Percentiles rank a stretch among this genome's conserved stretches.
Evolutionary conservation across 1,140 invertebrate genomes (phyloP).

Genomic region (Panagrolaimus sp.): DNA sequence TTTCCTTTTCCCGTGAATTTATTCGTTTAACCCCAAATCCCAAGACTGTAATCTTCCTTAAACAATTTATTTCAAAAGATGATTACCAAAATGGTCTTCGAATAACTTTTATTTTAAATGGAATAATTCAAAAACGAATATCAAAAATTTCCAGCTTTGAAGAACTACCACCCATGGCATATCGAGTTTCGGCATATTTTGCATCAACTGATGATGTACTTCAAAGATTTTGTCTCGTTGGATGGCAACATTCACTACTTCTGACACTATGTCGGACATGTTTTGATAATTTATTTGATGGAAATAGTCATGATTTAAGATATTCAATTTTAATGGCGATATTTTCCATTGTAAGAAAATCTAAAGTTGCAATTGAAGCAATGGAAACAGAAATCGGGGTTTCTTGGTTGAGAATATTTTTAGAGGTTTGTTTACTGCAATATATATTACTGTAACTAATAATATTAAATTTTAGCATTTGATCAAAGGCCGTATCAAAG

Average conservation of each 20-base stretch:
- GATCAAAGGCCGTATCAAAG: background rate
- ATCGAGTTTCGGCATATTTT: slow-evolving; percentile 8
- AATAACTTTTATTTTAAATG: background rate
- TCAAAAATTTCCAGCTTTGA: no score
- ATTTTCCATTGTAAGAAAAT: background rate
- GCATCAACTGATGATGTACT: background rate
- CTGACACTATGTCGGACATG: background rate
- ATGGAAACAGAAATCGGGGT: background rate
- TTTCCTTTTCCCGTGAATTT: no score
- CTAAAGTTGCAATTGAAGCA: background rate
- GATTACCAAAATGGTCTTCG: background rate
- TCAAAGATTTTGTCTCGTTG: background rate
- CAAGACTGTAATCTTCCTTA: background rate
- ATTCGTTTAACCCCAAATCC: background rate
- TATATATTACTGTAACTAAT: no score
- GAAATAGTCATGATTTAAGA: background rate
- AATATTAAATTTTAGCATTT: background rate
- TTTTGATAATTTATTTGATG: background rate
- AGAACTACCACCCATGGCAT: background rate
- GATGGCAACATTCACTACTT: background rate
- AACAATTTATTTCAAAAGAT: background rate
- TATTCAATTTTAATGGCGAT: background rate
- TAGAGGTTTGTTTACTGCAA: background rate
- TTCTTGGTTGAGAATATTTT: background rate
- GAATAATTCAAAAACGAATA: background rate